Evolutionary conservation across 1,140 invertebrate species (phyloP), one percentile per base, ranked within the genome.

Genomic region (Zaprionus camerounensis): DNA sequence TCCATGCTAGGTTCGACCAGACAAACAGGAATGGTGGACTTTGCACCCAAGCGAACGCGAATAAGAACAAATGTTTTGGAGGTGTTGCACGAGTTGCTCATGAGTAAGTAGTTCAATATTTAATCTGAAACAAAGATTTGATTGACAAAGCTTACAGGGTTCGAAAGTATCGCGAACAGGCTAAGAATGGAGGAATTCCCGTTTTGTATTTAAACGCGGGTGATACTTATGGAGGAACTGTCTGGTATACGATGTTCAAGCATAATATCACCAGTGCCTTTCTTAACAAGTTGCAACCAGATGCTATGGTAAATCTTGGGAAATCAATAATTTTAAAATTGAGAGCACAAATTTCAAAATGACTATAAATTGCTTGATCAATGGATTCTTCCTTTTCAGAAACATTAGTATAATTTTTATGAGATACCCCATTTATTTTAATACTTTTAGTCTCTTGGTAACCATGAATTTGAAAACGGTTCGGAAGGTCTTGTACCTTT

Each of bases 391-490:
- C 31, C 7, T 34, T 3, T 11, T 11, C 31, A 34, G 9, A 24
- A 7, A 9, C 22, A 15, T 51, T 17, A 11, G 7, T 1, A 34
- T 28, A 61, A 46, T 20, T 12, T 49, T 5, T 28, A 31, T 61
- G 24, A 22, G 6, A 49, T 36, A 13, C 5, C 1, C 36, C 0
- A 38, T 20, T 38, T 41, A 26, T 13, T 36, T 36, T 4, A 0
- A n/a, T 3, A n/a, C 5, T 88, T 90, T 93, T 93, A 98, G 97
- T 96, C 95, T 17, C 93, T 99, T 57, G 98, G 98, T 22, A 99
- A 99, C 90, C 98, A 99, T 83, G 98, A 99, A 93, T 98, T 99
- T 84, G 98, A 99, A 90, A 94, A 96, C 64, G 96, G 96, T 0
- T 93, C 97, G 0, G 88, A 92, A 1, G 97, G 96, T 15, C 88